These are phyloP conservation scores for Drosophila paramelanica DNA, from an alignment of 2,888 invertebrate genomes.

Conservation along the genomic window DNA sequence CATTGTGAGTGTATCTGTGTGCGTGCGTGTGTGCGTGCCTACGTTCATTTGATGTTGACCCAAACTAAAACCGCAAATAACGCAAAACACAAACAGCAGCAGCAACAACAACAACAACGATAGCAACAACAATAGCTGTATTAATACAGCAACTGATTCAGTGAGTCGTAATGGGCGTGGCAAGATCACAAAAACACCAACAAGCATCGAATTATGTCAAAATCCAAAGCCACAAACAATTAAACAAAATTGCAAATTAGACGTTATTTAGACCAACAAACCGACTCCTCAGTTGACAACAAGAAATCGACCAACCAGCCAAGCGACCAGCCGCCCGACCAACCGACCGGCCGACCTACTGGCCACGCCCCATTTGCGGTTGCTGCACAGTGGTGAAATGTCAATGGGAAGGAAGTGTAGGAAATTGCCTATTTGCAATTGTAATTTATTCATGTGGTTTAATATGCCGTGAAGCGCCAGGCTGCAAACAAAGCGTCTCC, in stretches of 20 bases:
- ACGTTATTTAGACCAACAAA: constrained; percentile 68
- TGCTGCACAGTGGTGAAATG: constrained; percentile 48
- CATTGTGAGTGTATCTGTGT: constrained; percentile 3
- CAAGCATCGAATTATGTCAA: constrained; percentile 68
- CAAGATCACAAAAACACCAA: constrained; percentile 28
- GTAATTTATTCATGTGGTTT: constrained; percentile 81
- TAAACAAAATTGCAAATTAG: constrained; percentile 82
- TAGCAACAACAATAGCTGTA: constrained; percentile 10
- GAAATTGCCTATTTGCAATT: constrained; percentile 82
- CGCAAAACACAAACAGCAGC: constrained; percentile 58
- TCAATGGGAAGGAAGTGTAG: constrained; percentile 76
- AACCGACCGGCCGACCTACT: constrained; percentile 13
- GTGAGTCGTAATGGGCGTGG: constrained; percentile 27
- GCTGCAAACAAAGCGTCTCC: constrained; percentile 51
- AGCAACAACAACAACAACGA: constrained; percentile 48
- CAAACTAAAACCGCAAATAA: constrained; percentile 75
- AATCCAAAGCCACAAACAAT: constrained; percentile 79
- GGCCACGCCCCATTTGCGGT: constrained; percentile 69
- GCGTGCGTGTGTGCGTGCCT: constrained; percentile 41
- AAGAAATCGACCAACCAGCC: constrained; percentile 38
- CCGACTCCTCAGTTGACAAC: constrained; percentile 25
- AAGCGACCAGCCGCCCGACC: constrained; percentile 2
- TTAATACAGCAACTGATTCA: constrained; percentile 29
- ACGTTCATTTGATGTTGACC: constrained; percentile 69
- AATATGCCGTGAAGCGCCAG: constrained; percentile 75